A percentile compares a stretch with the other conserved stretches of the same genome.
These are phyloP conservation scores for Gerris lacustris DNA, from an alignment of 2,888 invertebrate species.

Conservation along the genomic window DNA sequence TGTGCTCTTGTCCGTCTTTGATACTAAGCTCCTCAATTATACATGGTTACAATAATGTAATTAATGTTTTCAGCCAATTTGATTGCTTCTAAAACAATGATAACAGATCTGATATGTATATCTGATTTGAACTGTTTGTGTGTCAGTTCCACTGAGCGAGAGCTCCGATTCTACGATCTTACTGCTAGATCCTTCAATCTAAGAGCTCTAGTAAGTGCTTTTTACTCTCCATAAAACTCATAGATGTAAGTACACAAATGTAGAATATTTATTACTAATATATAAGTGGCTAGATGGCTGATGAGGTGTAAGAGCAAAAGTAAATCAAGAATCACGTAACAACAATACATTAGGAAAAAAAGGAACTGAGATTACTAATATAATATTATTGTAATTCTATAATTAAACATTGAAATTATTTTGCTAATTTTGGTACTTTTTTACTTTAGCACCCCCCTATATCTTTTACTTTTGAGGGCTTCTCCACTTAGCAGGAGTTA, in stretches of 20 bases:
- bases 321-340: no score
- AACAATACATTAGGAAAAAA: no score
- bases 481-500: no score
- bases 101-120: constrained; percentile 59
- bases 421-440: not conserved
- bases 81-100: constrained; percentile 54
- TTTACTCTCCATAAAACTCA: not conserved
- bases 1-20: no score
- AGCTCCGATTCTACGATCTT: constrained; percentile 68
- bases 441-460: not conserved
- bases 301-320: no score
- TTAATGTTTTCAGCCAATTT: constrained; percentile 40
- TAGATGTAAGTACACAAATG: not conserved
- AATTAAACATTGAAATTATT: not conserved
- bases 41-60: not conserved
- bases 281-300: no score
- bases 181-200: constrained; percentile 59
- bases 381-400: not conserved
- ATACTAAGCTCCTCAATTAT: no score
- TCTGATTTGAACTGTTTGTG: constrained; percentile 67
- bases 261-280: no score
- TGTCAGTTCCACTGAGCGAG: constrained; percentile 62
- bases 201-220: constrained; percentile 44
- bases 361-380: no score
- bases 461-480: no score